Evolutionary conservation across 2,797 vertebrate genomes (phyloP).

Genomic region (Lagorchestes hirsutus): DNA sequence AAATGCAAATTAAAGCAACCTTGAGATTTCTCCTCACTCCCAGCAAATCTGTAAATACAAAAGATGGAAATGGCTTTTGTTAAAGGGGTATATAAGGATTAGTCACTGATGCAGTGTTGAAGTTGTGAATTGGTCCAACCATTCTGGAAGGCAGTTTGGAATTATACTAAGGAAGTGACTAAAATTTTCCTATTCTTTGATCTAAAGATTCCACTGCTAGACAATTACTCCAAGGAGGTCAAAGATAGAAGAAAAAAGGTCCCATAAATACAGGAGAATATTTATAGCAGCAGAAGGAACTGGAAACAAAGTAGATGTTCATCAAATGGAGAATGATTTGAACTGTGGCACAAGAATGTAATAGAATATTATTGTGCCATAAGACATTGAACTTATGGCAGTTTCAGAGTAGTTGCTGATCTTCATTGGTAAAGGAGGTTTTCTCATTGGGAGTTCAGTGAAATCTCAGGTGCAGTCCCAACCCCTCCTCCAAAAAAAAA

Average conservation of each 20-base stretch:
- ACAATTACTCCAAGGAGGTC: background rate
- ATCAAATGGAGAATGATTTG: background rate
- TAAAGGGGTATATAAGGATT: background rate
- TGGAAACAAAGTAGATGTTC: background rate
- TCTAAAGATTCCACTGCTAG: background rate
- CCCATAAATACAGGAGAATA: background rate
- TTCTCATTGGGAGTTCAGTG: background rate
- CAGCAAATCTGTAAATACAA: background rate
- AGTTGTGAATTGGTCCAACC: background rate
- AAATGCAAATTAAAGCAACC: background rate
- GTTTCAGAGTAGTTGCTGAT: background rate
- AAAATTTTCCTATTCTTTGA: background rate
- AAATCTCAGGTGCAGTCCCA: background rate
- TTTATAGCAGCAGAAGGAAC: background rate
- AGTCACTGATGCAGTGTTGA: background rate
- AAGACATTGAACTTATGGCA: background rate
- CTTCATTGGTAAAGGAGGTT: background rate
- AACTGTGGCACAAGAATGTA: background rate
- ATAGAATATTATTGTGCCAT: background rate
- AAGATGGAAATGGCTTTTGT: background rate
- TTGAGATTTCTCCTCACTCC: background rate
- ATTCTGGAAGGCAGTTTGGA: background rate
- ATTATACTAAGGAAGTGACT: background rate
- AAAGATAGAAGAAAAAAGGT: background rate
- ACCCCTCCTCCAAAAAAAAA: background rate